phyloP scores from a whole-genome alignment of 2,797 vertebrate genomes.

The Rhinophrynus dorsalis region DNA sequence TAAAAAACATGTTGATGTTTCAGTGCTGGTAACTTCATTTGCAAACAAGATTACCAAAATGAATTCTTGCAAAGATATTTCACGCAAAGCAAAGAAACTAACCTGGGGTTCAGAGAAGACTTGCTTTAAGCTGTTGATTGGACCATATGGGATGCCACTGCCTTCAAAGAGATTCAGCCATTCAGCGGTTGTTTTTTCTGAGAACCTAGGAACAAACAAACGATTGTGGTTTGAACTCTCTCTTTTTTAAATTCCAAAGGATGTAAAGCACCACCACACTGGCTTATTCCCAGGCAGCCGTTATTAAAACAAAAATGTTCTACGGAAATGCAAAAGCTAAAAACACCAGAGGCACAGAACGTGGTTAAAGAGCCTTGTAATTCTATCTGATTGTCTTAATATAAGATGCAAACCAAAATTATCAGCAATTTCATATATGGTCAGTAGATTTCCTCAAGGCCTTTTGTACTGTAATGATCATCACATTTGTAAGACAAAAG shows the following conservation, averaged over 20 bases:
- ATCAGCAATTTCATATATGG: slow-evolving; percentile 53
- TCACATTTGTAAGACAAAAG: slow-evolving; percentile 54
- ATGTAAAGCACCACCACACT: slow-evolving; percentile 31
- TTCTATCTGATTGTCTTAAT: slow-evolving; percentile 57
- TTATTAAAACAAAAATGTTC: slow-evolving; percentile 54
- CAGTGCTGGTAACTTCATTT: no score
- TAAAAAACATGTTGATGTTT: no score
- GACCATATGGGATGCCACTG: slow-evolving; percentile 85
- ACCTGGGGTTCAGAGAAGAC: slow-evolving; percentile 91
- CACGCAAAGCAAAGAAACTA: slow-evolving; percentile 53
- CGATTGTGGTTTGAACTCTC: slow-evolving; percentile 46
- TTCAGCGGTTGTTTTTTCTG: slow-evolving; percentile 74
- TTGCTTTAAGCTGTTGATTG: slow-evolving; percentile 89
- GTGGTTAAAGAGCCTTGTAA: slow-evolving; percentile 46
- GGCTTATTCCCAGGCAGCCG: slow-evolving; percentile 53
- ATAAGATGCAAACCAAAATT: slow-evolving; percentile 54
- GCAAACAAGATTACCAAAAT: no score
- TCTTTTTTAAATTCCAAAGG: slow-evolving; percentile 47
- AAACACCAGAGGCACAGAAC: slow-evolving; percentile 45
- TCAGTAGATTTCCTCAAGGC: slow-evolving; percentile 52
- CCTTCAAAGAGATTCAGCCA: slow-evolving; percentile 88
- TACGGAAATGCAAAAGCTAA: slow-evolving; percentile 50
- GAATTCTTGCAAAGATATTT: not conserved
- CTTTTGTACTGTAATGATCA: slow-evolving; percentile 51
- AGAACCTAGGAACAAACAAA: slow-evolving; percentile 75